These are phyloP conservation scores for Drosophila pruinosa DNA, from an alignment of 1,140 invertebrate genomes.

Conservation along the genomic window DNA sequence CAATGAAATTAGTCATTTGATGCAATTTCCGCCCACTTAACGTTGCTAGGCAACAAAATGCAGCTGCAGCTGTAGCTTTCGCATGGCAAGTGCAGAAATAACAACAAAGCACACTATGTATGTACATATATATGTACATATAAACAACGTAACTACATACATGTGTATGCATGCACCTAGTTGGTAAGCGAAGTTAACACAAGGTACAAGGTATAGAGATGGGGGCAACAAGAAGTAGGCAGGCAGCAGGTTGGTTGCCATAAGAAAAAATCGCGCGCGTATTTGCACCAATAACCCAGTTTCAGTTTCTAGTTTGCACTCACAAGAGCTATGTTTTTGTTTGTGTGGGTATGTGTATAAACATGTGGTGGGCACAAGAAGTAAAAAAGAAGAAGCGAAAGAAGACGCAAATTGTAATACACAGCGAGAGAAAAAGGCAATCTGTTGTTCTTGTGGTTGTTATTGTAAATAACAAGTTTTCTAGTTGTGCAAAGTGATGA, in stretches of 20 bases:
- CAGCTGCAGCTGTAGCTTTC: constrained; percentile 40
- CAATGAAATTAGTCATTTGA: constrained; percentile 62
- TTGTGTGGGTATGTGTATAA: constrained; percentile 13
- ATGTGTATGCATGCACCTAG: too few species aligned
- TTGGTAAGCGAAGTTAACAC: constrained; percentile 17
- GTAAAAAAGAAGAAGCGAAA: constrained; percentile 25
- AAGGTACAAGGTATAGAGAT: neutral
- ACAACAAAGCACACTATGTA: constrained; percentile 33
- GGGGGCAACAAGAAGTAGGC: neutral
- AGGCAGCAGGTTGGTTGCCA: constrained; percentile 28
- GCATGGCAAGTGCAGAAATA: constrained; percentile 57
- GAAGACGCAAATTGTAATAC: constrained; percentile 37
- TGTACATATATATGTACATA: too few species aligned
- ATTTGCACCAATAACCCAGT: constrained; percentile 76
- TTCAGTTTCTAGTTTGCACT: constrained; percentile 74
- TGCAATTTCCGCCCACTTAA: constrained; percentile 61
- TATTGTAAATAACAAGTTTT: constrained; percentile 68
- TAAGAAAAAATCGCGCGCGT: constrained; percentile 48
- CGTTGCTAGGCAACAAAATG: constrained; percentile 52
- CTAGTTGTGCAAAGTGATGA: constrained; percentile 71
- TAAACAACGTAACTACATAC: too few species aligned
- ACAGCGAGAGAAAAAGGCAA: constrained; percentile 21
- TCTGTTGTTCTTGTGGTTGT: constrained; percentile 25
- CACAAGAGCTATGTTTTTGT: constrained; percentile 35
- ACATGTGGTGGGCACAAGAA: constrained; percentile 40